Evolutionary conservation across 1,140 invertebrate species (phyloP), one percentile per base, ranked within the genome.

Genomic region (Pseudomyrmex dendroicus): DNA sequence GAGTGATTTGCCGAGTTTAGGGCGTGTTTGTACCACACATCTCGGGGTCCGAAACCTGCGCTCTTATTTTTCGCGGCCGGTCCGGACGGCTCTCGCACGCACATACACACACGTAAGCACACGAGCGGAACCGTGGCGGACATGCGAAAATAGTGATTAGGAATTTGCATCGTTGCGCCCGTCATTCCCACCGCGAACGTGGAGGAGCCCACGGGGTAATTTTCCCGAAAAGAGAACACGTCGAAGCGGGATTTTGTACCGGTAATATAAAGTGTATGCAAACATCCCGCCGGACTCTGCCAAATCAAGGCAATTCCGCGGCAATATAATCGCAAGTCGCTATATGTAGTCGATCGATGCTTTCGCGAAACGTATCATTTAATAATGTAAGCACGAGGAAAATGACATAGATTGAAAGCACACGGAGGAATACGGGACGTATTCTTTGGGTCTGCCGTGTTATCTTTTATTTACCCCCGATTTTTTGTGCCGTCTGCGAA

Each of bases 81-180:
- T 5, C 1, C 15, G 13, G 15, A 48, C 5, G 20, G 12, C 84
- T 57, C 70, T 7, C 35, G 35, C 3, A 56, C 73, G 63, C 76
- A 67, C 80, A 22, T n/a, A n/a, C 78, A 83, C 73, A 72, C 22
- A 12, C 17, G 22, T 20, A 61, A 20, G 57, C 57, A 61, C 67
- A 56, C 67, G 35, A 35, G 35, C 35, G 72, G 67, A 44, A 4
- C 70, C 46, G 25, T 64, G 66, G 73, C 22, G 54, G 52, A 83
- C 86, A 86, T 77, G 84, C 84, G 73, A 84, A 72, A 76, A 70
- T 73, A 76, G 68, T 66, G 86, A 87, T 87, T 86, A 87, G 85
- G 54, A 85, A 86, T 85, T 85, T 82, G 84, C 68, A 87, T 87
- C 72, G 85, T 87, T 84, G 83, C 84, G 73, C 56, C 80, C 85